A percentile compares a stretch with the other conserved stretches of the same genome.
These are phyloP conservation scores for Morone saxatilis DNA, from an alignment of 2,113 vertebrate species.

Conservation along the genomic window DNA sequence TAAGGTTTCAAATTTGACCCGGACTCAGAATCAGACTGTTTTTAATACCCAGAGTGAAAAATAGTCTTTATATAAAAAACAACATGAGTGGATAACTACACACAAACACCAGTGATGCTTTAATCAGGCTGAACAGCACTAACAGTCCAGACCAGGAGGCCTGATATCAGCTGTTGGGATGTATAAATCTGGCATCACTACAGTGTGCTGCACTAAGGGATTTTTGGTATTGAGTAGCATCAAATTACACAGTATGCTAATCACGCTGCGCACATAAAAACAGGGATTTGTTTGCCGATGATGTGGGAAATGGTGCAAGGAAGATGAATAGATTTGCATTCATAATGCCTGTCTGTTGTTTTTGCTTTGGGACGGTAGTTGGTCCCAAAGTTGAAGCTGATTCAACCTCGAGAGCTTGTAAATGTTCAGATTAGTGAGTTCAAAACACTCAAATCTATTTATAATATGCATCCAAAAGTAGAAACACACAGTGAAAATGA, in stretches of 20 bases:
- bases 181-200: constrained; percentile 31
- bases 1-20: not conserved
- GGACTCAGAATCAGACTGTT: too few relatives aligned
- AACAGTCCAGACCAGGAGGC: constrained; percentile 11
- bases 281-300: constrained; percentile 1
- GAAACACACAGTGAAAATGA: not conserved
- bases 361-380: not conserved
- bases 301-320: constrained; percentile 28
- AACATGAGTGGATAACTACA: constrained; percentile 3
- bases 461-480: not conserved
- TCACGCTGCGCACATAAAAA: constrained; percentile 1
- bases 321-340: constrained; percentile 40
- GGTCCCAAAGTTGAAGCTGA: constrained; percentile 15
- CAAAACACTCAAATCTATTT: not conserved
- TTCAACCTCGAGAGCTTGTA: not conserved
- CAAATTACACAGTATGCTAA: constrained; percentile 44
- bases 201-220: constrained; percentile 25
- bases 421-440: not conserved
- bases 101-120: not conserved
- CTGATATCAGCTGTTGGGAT: constrained; percentile 11
- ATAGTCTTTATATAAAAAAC: not conserved
- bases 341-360: constrained; percentile 12
- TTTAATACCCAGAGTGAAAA: too few relatives aligned
- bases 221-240: constrained; percentile 36
- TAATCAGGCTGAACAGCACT: not conserved